Conservation (phyloP, 2,797 vertebrate genomes). For the Falco concolor region DNA sequence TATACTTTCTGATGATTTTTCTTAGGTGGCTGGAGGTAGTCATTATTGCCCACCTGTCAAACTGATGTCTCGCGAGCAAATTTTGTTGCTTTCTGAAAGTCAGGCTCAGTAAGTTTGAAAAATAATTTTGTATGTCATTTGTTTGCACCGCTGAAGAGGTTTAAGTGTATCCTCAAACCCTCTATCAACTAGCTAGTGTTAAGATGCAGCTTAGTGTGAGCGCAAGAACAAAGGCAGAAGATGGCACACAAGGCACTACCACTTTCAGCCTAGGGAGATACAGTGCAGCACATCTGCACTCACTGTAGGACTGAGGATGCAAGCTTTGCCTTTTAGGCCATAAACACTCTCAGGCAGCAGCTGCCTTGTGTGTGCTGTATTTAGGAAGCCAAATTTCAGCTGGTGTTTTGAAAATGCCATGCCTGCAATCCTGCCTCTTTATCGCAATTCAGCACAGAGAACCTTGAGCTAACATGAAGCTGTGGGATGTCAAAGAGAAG, state of each 20-base stretch:
- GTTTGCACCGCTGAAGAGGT: background rate
- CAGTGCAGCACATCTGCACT: background rate
- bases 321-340: background rate
- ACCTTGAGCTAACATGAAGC: background rate
- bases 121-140: background rate
- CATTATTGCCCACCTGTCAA: background rate
- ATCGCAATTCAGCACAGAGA: background rate
- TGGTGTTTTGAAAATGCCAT: background rate
- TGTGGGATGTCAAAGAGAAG: too few relatives aligned
- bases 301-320: background rate
- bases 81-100: background rate
- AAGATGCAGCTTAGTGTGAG: background rate
- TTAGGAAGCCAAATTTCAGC: background rate
- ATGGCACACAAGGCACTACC: background rate
- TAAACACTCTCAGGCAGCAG: background rate
- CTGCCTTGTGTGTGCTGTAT: background rate
- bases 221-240: background rate
- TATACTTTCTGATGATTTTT: background rate
- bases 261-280: background rate
- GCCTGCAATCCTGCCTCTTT: background rate
- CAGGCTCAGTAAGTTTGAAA: background rate
- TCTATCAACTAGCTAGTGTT: background rate
- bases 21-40: background rate
- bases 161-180: background rate
- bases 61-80: background rate